These are phyloP conservation scores for Coreoperca whiteheadi DNA, from an alignment of 2,113 vertebrate genomes.

Conservation along the genomic window DNA sequence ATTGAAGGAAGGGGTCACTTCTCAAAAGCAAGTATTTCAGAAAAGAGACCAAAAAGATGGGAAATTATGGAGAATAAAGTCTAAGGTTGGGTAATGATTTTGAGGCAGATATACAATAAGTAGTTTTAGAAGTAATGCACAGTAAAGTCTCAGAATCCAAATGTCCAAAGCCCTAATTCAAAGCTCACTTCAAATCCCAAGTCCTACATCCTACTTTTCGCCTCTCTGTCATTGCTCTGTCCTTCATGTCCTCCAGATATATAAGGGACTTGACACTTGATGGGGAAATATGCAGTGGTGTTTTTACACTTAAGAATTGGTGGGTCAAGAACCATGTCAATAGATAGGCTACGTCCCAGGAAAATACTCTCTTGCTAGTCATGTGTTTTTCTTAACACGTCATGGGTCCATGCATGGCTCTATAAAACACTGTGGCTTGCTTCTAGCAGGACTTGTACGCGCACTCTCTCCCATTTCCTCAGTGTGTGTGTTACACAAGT, in stretches of 20 bases:
- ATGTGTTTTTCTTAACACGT: too few species aligned
- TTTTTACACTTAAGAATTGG: too few species aligned
- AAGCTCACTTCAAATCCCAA: slow-evolving; percentile 4
- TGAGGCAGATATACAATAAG: slow-evolving; percentile 1
- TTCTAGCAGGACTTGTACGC: too few species aligned
- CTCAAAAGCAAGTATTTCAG: slow-evolving; percentile 4
- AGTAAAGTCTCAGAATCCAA: slow-evolving; percentile 5
- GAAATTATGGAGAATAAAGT: neutral
- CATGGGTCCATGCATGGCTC: too few species aligned
- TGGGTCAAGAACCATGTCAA: too few species aligned
- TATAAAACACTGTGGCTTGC: too few species aligned
- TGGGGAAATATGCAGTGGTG: neutral
- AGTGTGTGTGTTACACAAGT: too few species aligned
- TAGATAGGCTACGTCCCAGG: too few species aligned
- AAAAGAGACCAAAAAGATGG: neutral
- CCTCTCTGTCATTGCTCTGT: neutral
- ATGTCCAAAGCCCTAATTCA: slow-evolving; percentile 26
- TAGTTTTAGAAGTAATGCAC: slow-evolving; percentile 4
- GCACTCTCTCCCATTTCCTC: too few species aligned
- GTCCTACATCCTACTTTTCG: neutral
- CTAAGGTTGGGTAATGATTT: neutral
- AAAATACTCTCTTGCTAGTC: too few species aligned
- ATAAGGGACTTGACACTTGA: slow-evolving; percentile 28
- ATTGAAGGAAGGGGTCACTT: neutral
- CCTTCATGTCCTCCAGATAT: slow-evolving; percentile 31